Conservation (phyloP, 2,113 vertebrate genomes). For the Brienomyrus brachyistius region DNA sequence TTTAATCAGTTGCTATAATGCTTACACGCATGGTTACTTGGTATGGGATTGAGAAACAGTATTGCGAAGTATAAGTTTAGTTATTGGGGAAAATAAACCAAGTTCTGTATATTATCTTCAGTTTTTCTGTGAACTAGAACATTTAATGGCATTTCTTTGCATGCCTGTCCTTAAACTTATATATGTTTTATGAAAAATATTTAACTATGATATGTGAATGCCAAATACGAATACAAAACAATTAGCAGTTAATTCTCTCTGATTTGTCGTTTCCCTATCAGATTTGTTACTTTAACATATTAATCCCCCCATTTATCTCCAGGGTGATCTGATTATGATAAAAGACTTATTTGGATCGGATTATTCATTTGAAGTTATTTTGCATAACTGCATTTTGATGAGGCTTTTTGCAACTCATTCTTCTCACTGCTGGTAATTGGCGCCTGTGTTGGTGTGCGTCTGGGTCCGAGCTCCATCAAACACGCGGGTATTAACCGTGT, state of each 20-base stretch:
- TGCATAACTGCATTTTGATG: slow-evolving; percentile 56
- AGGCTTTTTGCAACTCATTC: slow-evolving; percentile 58
- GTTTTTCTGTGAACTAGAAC: background rate
- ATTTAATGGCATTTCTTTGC: background rate
- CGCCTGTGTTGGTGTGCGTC: slow-evolving; percentile 32
- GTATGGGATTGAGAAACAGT: background rate
- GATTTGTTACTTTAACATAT: slow-evolving; percentile 40
- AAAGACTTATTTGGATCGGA: slow-evolving; percentile 56
- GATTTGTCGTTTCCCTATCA: slow-evolving; percentile 28
- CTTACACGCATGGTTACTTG: background rate
- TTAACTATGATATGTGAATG: background rate
- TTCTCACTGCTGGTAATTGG: slow-evolving; percentile 52
- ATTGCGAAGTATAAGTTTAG: background rate
- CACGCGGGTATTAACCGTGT: slow-evolving; percentile 54
- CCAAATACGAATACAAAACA: slow-evolving; percentile 1
- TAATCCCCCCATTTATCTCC: slow-evolving; percentile 37
- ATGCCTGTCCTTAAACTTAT: background rate
- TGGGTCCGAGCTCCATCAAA: slow-evolving; percentile 50
- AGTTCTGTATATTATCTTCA: background rate
- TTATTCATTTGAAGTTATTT: slow-evolving; percentile 62
- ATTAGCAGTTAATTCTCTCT: slow-evolving; percentile 25
- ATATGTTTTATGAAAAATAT: background rate
- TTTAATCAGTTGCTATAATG: background rate
- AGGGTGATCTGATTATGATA: slow-evolving; percentile 48
- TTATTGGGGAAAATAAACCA: background rate